Evolutionary conservation across 1,140 invertebrate genomes (phyloP).

Genomic region (Anoplophora glabripennis): DNA sequence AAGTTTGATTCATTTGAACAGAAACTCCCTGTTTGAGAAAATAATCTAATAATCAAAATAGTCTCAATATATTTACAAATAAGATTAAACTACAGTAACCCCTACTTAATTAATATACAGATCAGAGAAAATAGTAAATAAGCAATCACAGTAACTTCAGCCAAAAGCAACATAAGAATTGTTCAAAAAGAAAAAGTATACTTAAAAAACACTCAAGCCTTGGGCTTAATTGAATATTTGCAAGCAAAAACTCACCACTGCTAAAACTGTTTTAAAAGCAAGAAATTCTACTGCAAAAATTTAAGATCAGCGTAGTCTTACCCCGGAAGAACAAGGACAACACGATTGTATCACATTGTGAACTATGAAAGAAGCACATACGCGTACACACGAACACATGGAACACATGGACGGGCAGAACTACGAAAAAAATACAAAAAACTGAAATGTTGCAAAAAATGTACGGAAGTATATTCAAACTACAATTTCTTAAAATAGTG

Average conservation of each 20-base stretch:
- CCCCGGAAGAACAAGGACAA: conserved; percentile 27
- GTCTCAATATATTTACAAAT: no score
- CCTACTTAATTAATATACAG: neutral
- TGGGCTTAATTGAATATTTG: neutral
- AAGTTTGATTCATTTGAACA: no score
- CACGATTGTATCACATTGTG: conserved; percentile 30
- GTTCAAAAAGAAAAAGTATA: no score
- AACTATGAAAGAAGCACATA: conserved; percentile 34
- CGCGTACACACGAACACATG: conserved; percentile 32
- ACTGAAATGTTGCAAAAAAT: conserved; percentile 7
- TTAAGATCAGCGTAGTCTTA: conserved; percentile 16
- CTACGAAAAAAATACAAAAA: conserved; percentile 23
- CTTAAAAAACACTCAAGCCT: no score
- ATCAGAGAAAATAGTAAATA: neutral
- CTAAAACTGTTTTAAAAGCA: conserved; percentile 1
- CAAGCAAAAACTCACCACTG: neutral
- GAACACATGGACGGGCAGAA: conserved; percentile 16
- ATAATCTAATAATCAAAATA: no score
- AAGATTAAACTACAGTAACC: no score
- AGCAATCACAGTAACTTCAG: no score
- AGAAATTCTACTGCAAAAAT: neutral
- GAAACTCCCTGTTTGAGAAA: no score
- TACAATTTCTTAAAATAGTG: no score
- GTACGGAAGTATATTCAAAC: no score
- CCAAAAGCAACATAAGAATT: no score